Percentiles rank a stretch among this genome's conserved stretches.
phyloP scores from a whole-genome alignment of 2,888 invertebrate species.

The Drosophila niveifrons region DNA sequence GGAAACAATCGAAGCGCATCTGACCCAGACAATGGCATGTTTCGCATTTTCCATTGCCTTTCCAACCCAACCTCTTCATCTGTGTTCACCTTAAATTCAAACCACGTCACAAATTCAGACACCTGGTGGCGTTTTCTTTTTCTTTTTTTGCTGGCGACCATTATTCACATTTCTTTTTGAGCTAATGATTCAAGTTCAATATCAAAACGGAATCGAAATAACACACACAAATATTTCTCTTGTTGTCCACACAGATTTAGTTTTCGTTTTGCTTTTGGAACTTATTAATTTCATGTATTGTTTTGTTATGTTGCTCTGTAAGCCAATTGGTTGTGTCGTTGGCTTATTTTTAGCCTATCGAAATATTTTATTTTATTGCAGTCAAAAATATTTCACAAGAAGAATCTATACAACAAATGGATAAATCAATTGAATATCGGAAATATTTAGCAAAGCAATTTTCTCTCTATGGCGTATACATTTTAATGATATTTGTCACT shows the following conservation, averaged over 20 bases:
- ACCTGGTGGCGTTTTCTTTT: constrained; percentile 57
- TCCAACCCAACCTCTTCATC: constrained; percentile 17
- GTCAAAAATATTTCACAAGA: constrained; percentile 15
- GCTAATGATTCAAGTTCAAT: constrained; percentile 22
- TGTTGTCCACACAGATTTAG: background rate
- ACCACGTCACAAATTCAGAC: constrained; percentile 69
- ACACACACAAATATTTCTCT: background rate
- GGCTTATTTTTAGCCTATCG: constrained; percentile 44
- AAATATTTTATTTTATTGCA: constrained; percentile 30
- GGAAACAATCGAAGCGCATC: constrained; percentile 41
- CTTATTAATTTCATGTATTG: constrained; percentile 29
- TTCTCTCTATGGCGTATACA: constrained; percentile 5
- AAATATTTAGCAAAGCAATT: constrained; percentile 13
- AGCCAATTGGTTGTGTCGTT: constrained; percentile 39
- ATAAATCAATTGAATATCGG: constrained; percentile 34
- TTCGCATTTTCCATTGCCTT: constrained; percentile 35
- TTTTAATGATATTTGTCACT: constrained; percentile 58
- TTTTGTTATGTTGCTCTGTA: constrained; percentile 11
- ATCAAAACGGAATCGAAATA: background rate
- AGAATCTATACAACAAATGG: background rate
- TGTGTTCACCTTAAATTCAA: constrained; percentile 33
- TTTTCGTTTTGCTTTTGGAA: background rate
- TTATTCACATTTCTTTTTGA: constrained; percentile 15
- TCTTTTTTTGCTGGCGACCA: constrained; percentile 42
- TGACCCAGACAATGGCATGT: constrained; percentile 31